Conservation (phyloP, 2,797 vertebrate species). For the Argentina silus region DNA sequence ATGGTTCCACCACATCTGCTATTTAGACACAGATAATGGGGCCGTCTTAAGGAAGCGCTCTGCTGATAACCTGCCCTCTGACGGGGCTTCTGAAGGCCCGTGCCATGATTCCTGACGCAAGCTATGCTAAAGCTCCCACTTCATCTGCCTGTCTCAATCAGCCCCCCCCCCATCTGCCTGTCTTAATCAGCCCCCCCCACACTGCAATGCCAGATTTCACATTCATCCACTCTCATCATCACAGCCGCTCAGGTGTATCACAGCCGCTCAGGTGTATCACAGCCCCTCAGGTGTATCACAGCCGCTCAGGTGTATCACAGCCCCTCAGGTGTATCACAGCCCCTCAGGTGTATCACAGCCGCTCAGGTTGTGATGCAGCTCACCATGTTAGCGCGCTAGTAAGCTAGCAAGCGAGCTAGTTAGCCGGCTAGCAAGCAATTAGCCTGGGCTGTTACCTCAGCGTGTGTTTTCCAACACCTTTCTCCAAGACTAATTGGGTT, state of each 20-base stretch:
- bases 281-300: too few species aligned
- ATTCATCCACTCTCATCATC: conserved; percentile 29
- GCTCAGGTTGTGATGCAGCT: too few species aligned
- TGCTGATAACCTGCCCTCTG: conserved; percentile 31
- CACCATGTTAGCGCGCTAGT: too few species aligned
- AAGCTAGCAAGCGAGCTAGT: background rate
- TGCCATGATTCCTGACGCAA: background rate
- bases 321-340: too few species aligned
- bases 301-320: too few species aligned
- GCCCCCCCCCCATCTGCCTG: background rate
- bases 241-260: conserved; percentile 30
- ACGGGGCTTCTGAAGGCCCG: conserved; percentile 9
- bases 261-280: too few species aligned
- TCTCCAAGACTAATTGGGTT: conserved; percentile 25
- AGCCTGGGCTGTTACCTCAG: background rate
- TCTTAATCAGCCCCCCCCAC: background rate
- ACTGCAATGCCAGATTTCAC: conserved; percentile 15
- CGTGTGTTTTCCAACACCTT: background rate
- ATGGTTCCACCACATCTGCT: conserved; percentile 42
- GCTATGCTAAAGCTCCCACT: background rate
- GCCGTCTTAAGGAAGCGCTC: conserved; percentile 43
- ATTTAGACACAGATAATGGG: conserved; percentile 64
- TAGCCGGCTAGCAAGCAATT: conserved; percentile 11
- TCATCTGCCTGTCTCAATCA: background rate
- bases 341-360: too few species aligned